These are phyloP conservation scores for Eristalis arbustorum DNA, from an alignment of 2,888 invertebrate species.

Conservation along the genomic window DNA sequence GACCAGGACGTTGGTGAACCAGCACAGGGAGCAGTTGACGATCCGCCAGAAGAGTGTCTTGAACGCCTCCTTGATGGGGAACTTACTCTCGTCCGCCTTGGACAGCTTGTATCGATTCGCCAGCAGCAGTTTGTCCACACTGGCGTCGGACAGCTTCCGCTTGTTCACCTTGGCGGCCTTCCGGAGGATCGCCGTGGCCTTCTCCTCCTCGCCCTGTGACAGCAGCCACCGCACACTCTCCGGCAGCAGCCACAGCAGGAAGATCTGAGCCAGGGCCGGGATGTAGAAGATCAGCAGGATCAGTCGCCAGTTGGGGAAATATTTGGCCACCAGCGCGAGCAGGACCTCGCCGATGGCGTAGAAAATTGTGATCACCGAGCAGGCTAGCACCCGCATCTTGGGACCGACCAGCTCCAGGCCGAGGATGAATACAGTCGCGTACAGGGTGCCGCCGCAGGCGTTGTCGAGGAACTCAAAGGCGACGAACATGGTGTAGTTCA, in stretches of 20 bases:
- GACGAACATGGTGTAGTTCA: slow-evolving; percentile 86
- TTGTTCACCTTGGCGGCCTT: slow-evolving; percentile 85
- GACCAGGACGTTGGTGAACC: slow-evolving; percentile 89
- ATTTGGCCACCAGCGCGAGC: slow-evolving; percentile 85
- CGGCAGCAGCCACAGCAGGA: slow-evolving; percentile 85
- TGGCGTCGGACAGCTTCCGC: slow-evolving; percentile 82
- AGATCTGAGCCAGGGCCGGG: slow-evolving; percentile 85
- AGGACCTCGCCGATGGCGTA: slow-evolving; percentile 87
- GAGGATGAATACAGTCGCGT: slow-evolving; percentile 86
- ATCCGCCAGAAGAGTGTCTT: slow-evolving; percentile 77
- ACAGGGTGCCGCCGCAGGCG: slow-evolving; percentile 85
- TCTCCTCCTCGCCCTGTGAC: slow-evolving; percentile 82
- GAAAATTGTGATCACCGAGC: slow-evolving; percentile 86
- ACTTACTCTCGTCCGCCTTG: slow-evolving; percentile 74
- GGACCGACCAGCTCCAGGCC: slow-evolving; percentile 91
- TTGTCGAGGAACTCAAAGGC: slow-evolving; percentile 87
- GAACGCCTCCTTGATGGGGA: slow-evolving; percentile 77
- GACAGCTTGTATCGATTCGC: slow-evolving; percentile 75
- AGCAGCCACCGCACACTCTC: slow-evolving; percentile 90
- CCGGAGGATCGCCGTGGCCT: slow-evolving; percentile 83
- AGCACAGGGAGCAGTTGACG: slow-evolving; percentile 87
- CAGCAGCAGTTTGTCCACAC: slow-evolving; percentile 78
- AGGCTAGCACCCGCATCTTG: slow-evolving; percentile 86
- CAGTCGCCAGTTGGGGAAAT: slow-evolving; percentile 85
- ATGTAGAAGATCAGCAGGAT: slow-evolving; percentile 85